Base-by-base conservation (phyloP, 2,797 vertebrate species). In the Oophaga sylvatica region DNA sequence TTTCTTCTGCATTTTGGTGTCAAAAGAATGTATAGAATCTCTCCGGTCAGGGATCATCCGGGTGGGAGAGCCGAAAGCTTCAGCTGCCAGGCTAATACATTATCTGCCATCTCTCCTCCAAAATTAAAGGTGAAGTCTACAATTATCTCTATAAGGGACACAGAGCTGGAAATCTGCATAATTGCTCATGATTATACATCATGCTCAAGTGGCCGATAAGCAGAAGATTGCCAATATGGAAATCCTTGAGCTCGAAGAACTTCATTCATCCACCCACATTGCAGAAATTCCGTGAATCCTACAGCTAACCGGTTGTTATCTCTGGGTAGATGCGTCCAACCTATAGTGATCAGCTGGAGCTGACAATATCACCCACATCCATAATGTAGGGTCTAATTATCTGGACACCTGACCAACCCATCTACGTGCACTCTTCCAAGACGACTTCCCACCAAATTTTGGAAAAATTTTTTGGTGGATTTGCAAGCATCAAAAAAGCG, bases 1-100 rank as follows among this genome's bases (percentile, higher is more conserved):
- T 75, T 62, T 81, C 31, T 79, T 65, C 41, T 63, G 26, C 86
- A 82, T 76, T 48, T 45, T 41, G 20, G 19, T 81, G 79, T 57
- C 68, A 65, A 77, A 87, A 77, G 79, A 82, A 81, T 65, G 68
- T 31, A 62, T 15, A 87, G 79, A 81, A 87, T 75, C 45, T 7
- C 8, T 10, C n/a, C 78, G 31, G 65, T 45, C 76, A 67, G 9
- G 20, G 83, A 78, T 65, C 62, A 59, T 60, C 67, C 73, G 16
- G 11, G 62, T 62, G 73, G 81, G 56, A 31, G 45, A 48, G 26
- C 59, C 0, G 59, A 35, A 20, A 29, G 53, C 11, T 19, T 60
- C 56, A 31, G 16, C 29, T 60, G 59, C 3, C 19, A 31, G 15
- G 16, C 60, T 31, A 12, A 80, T 60, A 62, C 57, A 60, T 62